phyloP scores from a whole-genome alignment of 2,888 invertebrate species.

The Camptogramma bilineatum region DNA sequence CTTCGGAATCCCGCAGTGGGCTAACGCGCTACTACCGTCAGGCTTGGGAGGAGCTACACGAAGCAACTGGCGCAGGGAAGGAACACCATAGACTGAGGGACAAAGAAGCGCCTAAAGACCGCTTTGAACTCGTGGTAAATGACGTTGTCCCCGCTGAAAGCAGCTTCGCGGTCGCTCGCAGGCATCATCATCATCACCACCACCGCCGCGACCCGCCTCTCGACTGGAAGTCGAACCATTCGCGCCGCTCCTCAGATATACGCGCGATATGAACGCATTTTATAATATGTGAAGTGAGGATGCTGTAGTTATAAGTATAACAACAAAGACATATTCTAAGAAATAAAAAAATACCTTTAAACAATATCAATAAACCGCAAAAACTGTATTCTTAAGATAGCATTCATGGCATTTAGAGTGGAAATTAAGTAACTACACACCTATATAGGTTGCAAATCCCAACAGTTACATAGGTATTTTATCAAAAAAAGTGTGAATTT shows the following conservation, averaged over 20 bases:
- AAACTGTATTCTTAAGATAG: background rate
- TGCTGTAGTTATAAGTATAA: too few relatives aligned
- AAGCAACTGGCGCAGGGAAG: slow-evolving; percentile 88
- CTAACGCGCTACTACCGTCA: slow-evolving; percentile 95
- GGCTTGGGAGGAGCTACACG: slow-evolving; percentile 97
- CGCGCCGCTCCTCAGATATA: slow-evolving; percentile 63
- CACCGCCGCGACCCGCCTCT: slow-evolving; percentile 88
- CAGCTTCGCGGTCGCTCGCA: slow-evolving; percentile 84
- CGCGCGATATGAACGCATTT: slow-evolving; percentile 10
- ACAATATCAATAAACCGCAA: background rate
- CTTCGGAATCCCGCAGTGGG: slow-evolving; percentile 93
- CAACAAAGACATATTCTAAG: background rate
- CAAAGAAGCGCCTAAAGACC: slow-evolving; percentile 21
- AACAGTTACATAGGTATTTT: background rate
- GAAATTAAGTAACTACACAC: background rate
- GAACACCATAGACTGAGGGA: slow-evolving; percentile 49
- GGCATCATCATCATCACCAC: slow-evolving; percentile 90
- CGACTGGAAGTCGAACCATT: slow-evolving; percentile 86
- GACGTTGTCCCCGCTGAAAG: slow-evolving; percentile 84
- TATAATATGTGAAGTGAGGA: background rate
- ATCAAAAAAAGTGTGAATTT: background rate
- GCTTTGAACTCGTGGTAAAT: slow-evolving; percentile 91
- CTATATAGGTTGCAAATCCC: background rate
- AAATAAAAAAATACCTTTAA: background rate
- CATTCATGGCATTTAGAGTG: background rate